phyloP scores from a whole-genome alignment of 2,113 vertebrate species.

The Tretioscincus oriximinensis region DNA sequence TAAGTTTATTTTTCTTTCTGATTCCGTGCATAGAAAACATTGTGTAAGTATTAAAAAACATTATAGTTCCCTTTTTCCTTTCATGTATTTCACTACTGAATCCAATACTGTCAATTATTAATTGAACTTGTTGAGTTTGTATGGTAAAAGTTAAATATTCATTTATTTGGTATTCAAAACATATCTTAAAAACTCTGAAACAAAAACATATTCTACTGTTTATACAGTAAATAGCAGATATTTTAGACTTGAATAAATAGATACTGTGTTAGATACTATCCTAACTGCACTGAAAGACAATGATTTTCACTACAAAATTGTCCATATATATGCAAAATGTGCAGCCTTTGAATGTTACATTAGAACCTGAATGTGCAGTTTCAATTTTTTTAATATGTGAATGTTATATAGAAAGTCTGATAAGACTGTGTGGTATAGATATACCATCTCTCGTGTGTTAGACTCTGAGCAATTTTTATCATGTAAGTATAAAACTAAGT shows the following conservation, averaged over 20 bases:
- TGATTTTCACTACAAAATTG: background rate
- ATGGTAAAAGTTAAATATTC: background rate
- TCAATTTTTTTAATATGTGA: background rate
- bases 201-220: background rate
- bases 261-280: background rate
- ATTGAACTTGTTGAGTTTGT: background rate
- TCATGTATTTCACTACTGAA: constrained; percentile 14
- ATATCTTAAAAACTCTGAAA: background rate
- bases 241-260: background rate
- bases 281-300: background rate
- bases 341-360: background rate
- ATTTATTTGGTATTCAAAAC: background rate
- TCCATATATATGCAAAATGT: background rate
- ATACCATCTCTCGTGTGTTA: background rate
- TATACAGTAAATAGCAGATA: background rate
- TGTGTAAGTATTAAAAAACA: constrained; percentile 20
- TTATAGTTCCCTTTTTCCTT: background rate
- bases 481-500: background rate
- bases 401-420: background rate
- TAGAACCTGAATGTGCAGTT: too few relatives aligned
- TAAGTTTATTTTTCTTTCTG: background rate
- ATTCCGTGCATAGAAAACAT: constrained; percentile 19
- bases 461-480: background rate
- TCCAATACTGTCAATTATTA: background rate
- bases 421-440: background rate